Conservation (phyloP, 1,140 invertebrate species). For the Scaptodrosophila lebanonensis region DNA sequence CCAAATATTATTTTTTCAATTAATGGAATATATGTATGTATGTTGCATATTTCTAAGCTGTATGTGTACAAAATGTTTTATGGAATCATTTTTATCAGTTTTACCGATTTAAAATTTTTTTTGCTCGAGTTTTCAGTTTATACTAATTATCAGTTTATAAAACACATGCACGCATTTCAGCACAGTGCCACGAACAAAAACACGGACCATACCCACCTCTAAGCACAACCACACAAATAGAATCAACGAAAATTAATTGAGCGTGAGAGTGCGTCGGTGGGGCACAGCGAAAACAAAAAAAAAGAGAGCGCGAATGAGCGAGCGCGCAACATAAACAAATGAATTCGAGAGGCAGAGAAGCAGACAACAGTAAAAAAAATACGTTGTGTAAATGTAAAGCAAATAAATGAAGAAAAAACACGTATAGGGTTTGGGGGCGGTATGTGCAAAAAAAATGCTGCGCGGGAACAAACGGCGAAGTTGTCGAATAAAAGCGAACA, state of each 20-base stretch:
- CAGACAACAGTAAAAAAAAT: conserved; percentile 29
- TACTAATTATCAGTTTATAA: too few relatives aligned
- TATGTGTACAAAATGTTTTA: too few relatives aligned
- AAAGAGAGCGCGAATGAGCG: conserved; percentile 47
- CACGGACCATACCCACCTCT: conserved; percentile 9
- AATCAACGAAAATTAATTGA: conserved; percentile 74
- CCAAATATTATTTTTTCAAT: too few relatives aligned
- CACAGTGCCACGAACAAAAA: conserved; percentile 27
- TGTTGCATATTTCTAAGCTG: too few relatives aligned
- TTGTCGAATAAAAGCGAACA: conserved; percentile 54
- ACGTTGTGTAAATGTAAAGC: conserved; percentile 20
- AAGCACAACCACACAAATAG: conserved; percentile 51
- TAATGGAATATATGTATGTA: too few relatives aligned
- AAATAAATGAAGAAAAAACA: conserved; percentile 36
- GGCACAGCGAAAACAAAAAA: conserved; percentile 38
- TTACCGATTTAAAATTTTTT: too few relatives aligned
- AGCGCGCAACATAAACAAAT: conserved; percentile 67
- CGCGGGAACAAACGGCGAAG: conserved; percentile 22
- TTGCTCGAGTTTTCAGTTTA: too few relatives aligned
- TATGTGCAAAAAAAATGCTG: conserved; percentile 53
- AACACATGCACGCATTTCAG: too few relatives aligned
- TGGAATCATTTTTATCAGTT: too few relatives aligned
- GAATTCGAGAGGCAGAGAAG: conserved; percentile 29
- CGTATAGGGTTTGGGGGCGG: conserved; percentile 39
- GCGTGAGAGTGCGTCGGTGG: too few relatives aligned